These are phyloP conservation scores for Xanthia togata DNA, from an alignment of 2,888 invertebrate genomes.

Conservation along the genomic window DNA sequence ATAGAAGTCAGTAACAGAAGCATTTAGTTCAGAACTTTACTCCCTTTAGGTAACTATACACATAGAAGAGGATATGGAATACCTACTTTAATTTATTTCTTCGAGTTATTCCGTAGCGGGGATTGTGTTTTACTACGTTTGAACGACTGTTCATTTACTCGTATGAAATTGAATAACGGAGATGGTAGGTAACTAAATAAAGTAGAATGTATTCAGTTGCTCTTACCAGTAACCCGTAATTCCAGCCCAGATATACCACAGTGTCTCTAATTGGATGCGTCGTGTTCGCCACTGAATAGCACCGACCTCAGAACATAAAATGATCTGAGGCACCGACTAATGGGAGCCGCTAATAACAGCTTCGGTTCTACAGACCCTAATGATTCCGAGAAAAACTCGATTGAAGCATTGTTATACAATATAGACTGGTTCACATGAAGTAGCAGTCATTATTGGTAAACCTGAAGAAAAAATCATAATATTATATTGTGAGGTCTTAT, in stretches of 20 bases:
- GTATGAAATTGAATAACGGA: not conserved
- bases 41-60: slow-evolving; percentile 1
- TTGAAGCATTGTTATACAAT: not conserved
- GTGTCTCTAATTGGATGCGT: not conserved
- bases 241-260: no score
- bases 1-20: slow-evolving; percentile 5
- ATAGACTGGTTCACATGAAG: not conserved
- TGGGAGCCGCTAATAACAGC: not conserved
- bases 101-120: not conserved
- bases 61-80: not conserved
- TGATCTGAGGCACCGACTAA: not conserved
- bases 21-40: slow-evolving; percentile 1
- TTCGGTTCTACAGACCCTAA: not conserved
- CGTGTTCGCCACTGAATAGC: not conserved
- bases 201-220: not conserved
- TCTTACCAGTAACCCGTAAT: not conserved
- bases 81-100: slow-evolving; percentile 11
- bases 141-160: not conserved
- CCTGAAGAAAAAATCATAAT: not conserved
- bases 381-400: not conserved
- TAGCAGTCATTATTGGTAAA: not conserved
- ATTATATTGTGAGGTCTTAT: not conserved
- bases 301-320: no score
- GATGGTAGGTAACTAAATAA: not conserved
- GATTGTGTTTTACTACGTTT: slow-evolving; percentile 12